Evolutionary conservation across 2,888 invertebrate species (phyloP), one percentile per base, ranked within the genome.

Genomic region (Automeris io): DNA sequence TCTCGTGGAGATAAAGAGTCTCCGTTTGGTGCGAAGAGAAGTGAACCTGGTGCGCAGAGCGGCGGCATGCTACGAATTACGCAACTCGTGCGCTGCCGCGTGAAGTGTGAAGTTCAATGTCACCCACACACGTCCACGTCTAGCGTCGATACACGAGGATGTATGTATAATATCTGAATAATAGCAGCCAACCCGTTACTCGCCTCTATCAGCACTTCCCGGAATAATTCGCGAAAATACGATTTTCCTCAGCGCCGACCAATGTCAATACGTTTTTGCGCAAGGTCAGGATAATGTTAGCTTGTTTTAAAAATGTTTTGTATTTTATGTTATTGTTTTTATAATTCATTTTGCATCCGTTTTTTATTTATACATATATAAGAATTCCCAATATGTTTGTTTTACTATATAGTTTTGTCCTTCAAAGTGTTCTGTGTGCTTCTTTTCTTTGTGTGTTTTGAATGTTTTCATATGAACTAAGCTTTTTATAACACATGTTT

Each of bases 21-120:
- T 47, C 47, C 37, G 45, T 52, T 41, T 43, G 34, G 16, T 37
- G 22, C 37, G 38, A 35, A 26, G 37, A 24, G 31, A 38, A 34
- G 26, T 1, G 18, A 37, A 34, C 33, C 37, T 7, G 39, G 18
- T 35, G 33, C 31, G 35, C 42, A 37, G 35, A 33, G 39, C 22
- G 33, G 52, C 51, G 46, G 34, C 33, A 48, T 49, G 44, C 56
- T 45, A 54, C 57, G 57, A 60, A 66, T 83, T 82, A 82, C 82
- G 82, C 73, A 83, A 83, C 73, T 70, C 79, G 63, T 71, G 73
- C 74, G 74, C 75, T 46, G 66, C 69, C 78, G 72, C 83, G 81
- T 78, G 78, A 77, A 78, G 80, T 76, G 74, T 85, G 85, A 85
- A 86, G 85, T 83, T 86, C 85, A 86, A 86, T 85, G 86, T 86